Evolutionary conservation across 2,888 invertebrate species (phyloP).

Genomic region (Synergus umbraculus): DNA sequence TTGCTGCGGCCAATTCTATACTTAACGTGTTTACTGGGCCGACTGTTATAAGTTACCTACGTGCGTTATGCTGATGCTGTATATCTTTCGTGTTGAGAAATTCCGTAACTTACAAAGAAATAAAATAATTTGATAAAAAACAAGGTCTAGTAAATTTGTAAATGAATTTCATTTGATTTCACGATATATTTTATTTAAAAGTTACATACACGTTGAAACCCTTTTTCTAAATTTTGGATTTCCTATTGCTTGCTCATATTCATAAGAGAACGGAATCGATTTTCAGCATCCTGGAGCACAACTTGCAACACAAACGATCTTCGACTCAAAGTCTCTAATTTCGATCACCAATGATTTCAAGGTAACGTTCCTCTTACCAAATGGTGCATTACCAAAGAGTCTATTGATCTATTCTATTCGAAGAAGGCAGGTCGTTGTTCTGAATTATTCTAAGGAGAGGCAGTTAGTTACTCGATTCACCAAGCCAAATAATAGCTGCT

Average conservation of each 20-base stretch:
- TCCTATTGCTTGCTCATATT: background rate
- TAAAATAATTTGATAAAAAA: background rate
- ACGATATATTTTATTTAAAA: too few relatives aligned
- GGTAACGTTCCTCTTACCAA: slow-evolving; percentile 63
- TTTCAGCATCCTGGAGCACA: background rate
- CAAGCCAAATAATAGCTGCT: slow-evolving; percentile 63
- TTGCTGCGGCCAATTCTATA: slow-evolving; percentile 46
- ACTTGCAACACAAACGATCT: slow-evolving; percentile 14
- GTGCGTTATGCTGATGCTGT: background rate
- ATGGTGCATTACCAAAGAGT: slow-evolving; percentile 67
- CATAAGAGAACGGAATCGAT: background rate
- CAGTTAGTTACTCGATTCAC: slow-evolving; percentile 68
- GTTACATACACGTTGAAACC: too few relatives aligned
- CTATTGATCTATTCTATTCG: slow-evolving; percentile 57
- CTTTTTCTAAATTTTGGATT: background rate
- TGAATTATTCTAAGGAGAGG: slow-evolving; percentile 53
- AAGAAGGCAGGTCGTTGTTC: slow-evolving; percentile 49
- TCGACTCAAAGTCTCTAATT: slow-evolving; percentile 49
- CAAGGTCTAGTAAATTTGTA: too few relatives aligned
- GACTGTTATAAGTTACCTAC: background rate
- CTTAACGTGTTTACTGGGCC: slow-evolving; percentile 8
- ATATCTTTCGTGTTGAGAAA: background rate
- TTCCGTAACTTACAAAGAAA: background rate
- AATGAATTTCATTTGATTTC: too few relatives aligned
- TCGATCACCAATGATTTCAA: slow-evolving; percentile 45